A percentile compares a stretch with the other conserved stretches of the same genome.
Evolutionary conservation across 2,888 invertebrate genomes (phyloP).

Genomic region (Caenorhabditis sp.): DNA sequence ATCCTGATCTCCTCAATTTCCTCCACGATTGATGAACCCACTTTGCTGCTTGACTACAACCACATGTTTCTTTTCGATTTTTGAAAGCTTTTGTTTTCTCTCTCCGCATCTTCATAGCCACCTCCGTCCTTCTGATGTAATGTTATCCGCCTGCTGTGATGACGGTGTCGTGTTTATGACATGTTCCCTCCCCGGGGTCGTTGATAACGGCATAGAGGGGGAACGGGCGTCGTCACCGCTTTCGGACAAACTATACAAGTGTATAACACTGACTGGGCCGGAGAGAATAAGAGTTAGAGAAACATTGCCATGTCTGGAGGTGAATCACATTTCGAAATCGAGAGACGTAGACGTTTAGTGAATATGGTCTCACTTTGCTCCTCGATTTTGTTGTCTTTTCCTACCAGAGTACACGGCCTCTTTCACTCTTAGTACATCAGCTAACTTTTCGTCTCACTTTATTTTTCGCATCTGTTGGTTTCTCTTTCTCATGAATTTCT

Average conservation of each 20-base stretch:
- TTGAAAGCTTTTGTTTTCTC: slow-evolving; percentile 43
- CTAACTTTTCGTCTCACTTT: slow-evolving; percentile 6
- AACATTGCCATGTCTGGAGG: slow-evolving; percentile 30
- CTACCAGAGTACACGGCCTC: slow-evolving; percentile 25
- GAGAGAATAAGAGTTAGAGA: slow-evolving; percentile 12
- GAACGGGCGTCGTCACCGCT: slow-evolving; percentile 42
- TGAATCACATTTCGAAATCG: slow-evolving; percentile 19
- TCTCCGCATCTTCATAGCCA: slow-evolving; percentile 11
- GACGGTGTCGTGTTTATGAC: slow-evolving; percentile 60
- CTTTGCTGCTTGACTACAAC: slow-evolving; percentile 60
- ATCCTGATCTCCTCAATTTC: slow-evolving; percentile 29
- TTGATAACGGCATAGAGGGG: slow-evolving; percentile 38
- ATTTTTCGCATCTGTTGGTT: slow-evolving; percentile 1
- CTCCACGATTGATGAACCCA: slow-evolving; percentile 53
- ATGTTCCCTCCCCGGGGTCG: slow-evolving; percentile 57
- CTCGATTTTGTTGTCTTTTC: slow-evolving; percentile 41
- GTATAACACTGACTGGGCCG: slow-evolving; percentile 19
- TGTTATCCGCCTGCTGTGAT: slow-evolving; percentile 63
- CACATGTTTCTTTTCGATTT: slow-evolving; percentile 55
- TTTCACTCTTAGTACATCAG: slow-evolving; percentile 36
- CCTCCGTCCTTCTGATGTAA: slow-evolving; percentile 33
- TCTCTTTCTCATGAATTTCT: too few relatives aligned
- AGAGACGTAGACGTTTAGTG: slow-evolving; percentile 31
- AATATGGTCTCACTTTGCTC: slow-evolving; percentile 18
- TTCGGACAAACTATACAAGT: slow-evolving; percentile 52